phyloP scores from a whole-genome alignment of 2,888 invertebrate genomes.

The Stenichneumon culpator region DNA sequence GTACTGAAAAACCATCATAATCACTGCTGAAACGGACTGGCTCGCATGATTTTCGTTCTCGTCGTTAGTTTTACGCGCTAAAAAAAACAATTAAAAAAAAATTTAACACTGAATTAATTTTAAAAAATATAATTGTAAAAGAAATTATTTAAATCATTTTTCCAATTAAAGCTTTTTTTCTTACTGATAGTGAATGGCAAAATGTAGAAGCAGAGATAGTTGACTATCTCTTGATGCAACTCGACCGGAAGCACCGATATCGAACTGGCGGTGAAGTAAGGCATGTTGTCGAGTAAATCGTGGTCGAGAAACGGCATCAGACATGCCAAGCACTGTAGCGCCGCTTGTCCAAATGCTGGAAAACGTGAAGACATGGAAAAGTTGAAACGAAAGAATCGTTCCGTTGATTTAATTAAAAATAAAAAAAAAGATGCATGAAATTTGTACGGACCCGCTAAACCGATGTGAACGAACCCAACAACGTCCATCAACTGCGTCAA shows the following conservation, averaged over 20 bases:
- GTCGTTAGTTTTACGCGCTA: constrained; percentile 91
- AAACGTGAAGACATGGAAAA: not conserved
- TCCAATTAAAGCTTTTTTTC: not conserved
- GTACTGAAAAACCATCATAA: constrained; percentile 99
- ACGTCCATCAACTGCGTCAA: constrained; percentile 96
- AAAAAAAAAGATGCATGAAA: not conserved
- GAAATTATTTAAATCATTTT: constrained; percentile 10
- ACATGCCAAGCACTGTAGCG: constrained; percentile 97
- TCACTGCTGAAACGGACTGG: constrained; percentile 95
- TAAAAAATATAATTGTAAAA: too few species aligned
- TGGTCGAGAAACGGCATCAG: constrained; percentile 98
- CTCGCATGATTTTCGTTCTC: constrained; percentile 92
- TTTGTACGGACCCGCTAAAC: constrained; percentile 91
- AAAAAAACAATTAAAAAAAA: too few species aligned
- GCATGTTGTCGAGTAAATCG: constrained; percentile 97
- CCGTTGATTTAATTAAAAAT: not conserved
- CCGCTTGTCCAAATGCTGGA: constrained; percentile 96
- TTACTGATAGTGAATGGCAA: constrained; percentile 97
- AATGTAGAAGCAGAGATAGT: constrained; percentile 97
- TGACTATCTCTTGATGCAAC: constrained; percentile 97
- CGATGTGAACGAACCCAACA: constrained; percentile 96
- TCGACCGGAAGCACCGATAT: constrained; percentile 96
- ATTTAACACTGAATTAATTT: not conserved
- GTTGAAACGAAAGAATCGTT: too few species aligned
- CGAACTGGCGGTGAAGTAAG: constrained; percentile 97